Evolutionary conservation across 2,888 invertebrate species (phyloP).

Genomic region (Rotaria socialis): DNA sequence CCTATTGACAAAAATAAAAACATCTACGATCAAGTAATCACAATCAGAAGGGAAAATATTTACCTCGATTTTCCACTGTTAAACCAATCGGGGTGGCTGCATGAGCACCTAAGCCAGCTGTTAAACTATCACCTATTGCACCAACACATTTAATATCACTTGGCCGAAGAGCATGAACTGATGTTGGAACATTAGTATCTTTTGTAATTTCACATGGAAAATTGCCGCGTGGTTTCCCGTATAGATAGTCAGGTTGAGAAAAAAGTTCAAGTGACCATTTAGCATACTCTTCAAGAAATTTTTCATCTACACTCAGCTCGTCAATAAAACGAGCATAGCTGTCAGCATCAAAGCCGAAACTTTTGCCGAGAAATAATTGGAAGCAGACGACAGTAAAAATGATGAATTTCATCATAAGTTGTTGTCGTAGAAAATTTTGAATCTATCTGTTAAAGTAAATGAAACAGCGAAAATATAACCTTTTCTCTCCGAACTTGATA

Average conservation of each 20-base stretch:
- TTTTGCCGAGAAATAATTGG: not conserved
- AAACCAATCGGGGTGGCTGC: constrained; percentile 51
- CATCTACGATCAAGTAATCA: not conserved
- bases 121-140: constrained; percentile 53
- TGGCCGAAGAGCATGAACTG: constrained; percentile 52
- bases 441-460: not conserved
- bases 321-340: not conserved
- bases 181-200: constrained; percentile 11
- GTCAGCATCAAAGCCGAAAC: not conserved
- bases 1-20: constrained; percentile 38
- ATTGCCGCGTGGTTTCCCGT: not conserved
- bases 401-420: not conserved
- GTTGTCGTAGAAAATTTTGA: not conserved
- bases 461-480: not conserved
- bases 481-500: not conserved
- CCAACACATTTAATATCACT: constrained; percentile 51
- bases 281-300: constrained; percentile 28
- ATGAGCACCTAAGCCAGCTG: constrained; percentile 53
- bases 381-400: not conserved
- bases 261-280: constrained; percentile 12
- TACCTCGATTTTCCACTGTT: constrained; percentile 51
- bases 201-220: not conserved
- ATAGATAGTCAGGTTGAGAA: constrained; percentile 27
- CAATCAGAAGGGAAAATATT: too few species aligned
- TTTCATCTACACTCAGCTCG: not conserved